Conservation (phyloP, 2,113 vertebrate genomes). For the Pavo muticus region DNA sequence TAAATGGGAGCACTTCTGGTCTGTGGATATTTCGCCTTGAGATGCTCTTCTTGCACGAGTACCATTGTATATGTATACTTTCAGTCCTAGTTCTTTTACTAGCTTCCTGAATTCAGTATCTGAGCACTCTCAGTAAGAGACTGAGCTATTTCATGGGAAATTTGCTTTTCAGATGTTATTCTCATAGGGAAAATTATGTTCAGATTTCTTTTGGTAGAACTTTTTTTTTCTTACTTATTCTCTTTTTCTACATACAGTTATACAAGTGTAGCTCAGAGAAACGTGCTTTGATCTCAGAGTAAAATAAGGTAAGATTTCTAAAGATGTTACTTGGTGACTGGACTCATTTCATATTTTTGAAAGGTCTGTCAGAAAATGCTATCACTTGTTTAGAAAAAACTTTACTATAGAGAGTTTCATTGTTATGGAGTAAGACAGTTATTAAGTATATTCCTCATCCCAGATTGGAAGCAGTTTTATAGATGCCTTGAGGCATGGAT, state of each 20-base stretch:
- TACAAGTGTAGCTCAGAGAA: constrained; percentile 5
- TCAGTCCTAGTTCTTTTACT: not conserved
- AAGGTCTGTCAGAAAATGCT: not conserved
- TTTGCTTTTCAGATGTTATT: not conserved
- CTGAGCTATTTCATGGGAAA: not conserved
- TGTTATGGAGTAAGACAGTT: not conserved
- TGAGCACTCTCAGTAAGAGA: not conserved
- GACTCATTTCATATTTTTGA: constrained; percentile 21
- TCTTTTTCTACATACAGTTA: not conserved
- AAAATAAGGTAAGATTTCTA: constrained; percentile 20
- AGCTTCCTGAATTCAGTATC: not conserved
- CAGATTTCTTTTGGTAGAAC: not conserved
- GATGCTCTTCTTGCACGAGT: not conserved
- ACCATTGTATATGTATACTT: not conserved
- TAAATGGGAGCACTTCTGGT: constrained; percentile 25
- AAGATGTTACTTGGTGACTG: constrained; percentile 4
- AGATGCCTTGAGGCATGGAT: not conserved
- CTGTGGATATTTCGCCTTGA: not conserved
- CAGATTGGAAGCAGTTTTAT: not conserved
- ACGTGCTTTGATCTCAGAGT: not conserved
- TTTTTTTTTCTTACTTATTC: not conserved
- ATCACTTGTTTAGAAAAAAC: constrained; percentile 7
- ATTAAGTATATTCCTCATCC: not conserved
- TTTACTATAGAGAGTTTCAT: not conserved
- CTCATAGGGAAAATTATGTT: not conserved